A percentile compares a stretch with the other conserved stretches of the same genome.
Conservation (phyloP, 2,888 invertebrate genomes). For the Nomada hirtipes region DNA sequence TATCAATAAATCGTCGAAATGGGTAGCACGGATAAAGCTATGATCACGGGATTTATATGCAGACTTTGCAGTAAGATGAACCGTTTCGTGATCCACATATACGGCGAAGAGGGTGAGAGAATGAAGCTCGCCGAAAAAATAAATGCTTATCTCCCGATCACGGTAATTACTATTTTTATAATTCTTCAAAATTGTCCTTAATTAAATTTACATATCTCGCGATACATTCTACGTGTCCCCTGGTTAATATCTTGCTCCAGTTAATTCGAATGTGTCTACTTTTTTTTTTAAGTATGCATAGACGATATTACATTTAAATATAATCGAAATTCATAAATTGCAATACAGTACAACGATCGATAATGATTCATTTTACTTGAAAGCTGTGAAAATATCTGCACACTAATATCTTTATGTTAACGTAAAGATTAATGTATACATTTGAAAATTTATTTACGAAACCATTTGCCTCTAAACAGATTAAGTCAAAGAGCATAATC, state of each 20-base stretch:
- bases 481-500: too few relatives aligned
- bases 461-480: too few relatives aligned
- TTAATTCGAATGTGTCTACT: background rate
- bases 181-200: conserved; percentile 13
- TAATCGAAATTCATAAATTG: background rate
- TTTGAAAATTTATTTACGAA: too few relatives aligned
- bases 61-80: conserved; percentile 95
- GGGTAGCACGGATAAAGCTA: conserved; percentile 93
- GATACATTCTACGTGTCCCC: background rate
- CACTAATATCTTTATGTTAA: too few relatives aligned
- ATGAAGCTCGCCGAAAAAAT: conserved; percentile 92
- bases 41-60: conserved; percentile 93
- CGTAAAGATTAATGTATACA: too few relatives aligned
- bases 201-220: conserved; percentile 7
- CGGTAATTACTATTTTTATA: conserved; percentile 84
- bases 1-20: conserved; percentile 79
- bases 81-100: conserved; percentile 92
- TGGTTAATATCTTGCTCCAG: conserved; percentile 18
- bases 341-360: background rate
- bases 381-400: background rate
- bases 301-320: background rate
- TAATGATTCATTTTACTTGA: background rate
- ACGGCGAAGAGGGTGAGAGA: conserved; percentile 91
- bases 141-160: conserved; percentile 92
- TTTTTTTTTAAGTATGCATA: background rate